Evolutionary conservation across 2,888 invertebrate species (phyloP).

Genomic region (Parnassius apollo): DNA sequence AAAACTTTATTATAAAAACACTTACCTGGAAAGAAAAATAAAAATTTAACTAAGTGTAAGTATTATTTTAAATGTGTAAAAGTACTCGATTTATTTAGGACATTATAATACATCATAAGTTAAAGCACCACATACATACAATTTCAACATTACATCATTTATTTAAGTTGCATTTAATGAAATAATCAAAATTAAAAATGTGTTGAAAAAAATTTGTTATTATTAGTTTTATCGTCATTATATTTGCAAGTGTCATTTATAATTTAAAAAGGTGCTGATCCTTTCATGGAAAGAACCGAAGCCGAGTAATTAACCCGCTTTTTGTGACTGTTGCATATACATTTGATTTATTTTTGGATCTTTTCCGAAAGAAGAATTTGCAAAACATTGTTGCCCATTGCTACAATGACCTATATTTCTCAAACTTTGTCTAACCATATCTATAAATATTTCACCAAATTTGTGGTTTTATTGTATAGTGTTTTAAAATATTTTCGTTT

Average conservation of each 20-base stretch:
- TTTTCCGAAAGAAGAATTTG: constrained; percentile 77
- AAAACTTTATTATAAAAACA: constrained; percentile 23
- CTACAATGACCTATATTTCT: constrained; percentile 46
- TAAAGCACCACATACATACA: no score
- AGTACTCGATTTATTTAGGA: no score
- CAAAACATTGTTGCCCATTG: constrained; percentile 73
- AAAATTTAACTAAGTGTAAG: constrained; percentile 19
- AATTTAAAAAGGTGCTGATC: constrained; percentile 58
- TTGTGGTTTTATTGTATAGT: no score
- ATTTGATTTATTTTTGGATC: constrained; percentile 78
- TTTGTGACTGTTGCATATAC: constrained; percentile 72
- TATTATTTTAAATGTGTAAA: neutral
- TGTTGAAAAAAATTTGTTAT: no score
- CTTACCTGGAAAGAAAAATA: constrained; percentile 61
- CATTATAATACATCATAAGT: no score
- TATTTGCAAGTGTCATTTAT: constrained; percentile 26
- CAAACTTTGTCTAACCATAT: constrained; percentile 41
- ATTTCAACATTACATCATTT: no score
- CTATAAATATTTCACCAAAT: no score
- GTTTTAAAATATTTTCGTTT: no score
- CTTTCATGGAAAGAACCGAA: constrained; percentile 66
- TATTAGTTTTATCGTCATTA: constrained; percentile 5
- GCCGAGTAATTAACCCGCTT: constrained; percentile 75
- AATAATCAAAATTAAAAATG: no score
- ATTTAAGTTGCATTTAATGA: no score